Evolutionary conservation across 64 coral and sea anemone species (phyloP), one percentile per base, ranked within the genome.

Genomic region (Montipora foliosa): DNA sequence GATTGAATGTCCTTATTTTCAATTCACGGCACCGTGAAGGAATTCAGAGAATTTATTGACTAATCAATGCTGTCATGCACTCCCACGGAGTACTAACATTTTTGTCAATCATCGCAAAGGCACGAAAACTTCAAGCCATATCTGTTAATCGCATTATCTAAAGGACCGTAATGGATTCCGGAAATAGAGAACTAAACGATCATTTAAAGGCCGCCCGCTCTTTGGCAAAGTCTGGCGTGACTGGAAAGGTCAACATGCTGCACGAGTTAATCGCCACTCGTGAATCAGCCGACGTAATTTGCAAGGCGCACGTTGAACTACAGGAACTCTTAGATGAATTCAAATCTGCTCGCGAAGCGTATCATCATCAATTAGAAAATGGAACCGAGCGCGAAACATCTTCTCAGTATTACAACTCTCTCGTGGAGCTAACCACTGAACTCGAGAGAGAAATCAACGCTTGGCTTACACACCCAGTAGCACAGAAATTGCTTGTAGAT

Each of bases 311-410:
- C 13, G 61, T 22, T 29, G 80, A 90, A 80, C 62, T 92, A 80
- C 70, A 89, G 44, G 66, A 87, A 87, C 88, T 90, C 45, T 11
- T 90, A 5, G 37, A 93, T 8, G 82, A 83, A 17, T 93, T 93
- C 25, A 57, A 93, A 75, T 67, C 51, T 46, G 74, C 90, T 20
- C 95, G 93, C 52, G 82, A 90, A n/a, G 95, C 87, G 49, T 93
- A 90, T 74, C 91, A 96, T n/a, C 79, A 25, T 59, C 80, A 67
- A 59, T 48, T 96, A 15, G 90, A 87, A 51, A 89, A 49, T 3
- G 91, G 81, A 87, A 84, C 70, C 9, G 87, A 89, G 70, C 17
- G 84, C 67, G 58, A 90, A 44, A 75, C 90, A 67, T 93, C 80
- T 6, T 11, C 29, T 3, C 5, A 73, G 0, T 93, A 93, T 81